Evolutionary conservation across 2,797 vertebrate genomes (phyloP).

Genomic region (Zenarchopterus dispar): DNA sequence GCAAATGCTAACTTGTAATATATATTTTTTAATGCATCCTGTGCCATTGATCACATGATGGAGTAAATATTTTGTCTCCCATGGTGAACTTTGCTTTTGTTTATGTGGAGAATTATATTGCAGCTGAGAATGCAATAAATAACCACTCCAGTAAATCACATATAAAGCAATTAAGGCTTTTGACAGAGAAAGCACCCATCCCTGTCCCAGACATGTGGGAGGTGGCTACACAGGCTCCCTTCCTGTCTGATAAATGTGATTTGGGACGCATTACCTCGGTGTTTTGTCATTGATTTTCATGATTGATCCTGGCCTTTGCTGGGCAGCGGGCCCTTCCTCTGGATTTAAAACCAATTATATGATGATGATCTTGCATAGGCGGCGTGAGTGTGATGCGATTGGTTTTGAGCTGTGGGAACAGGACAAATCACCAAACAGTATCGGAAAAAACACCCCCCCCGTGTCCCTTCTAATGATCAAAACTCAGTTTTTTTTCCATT

Average conservation of each 20-base stretch:
- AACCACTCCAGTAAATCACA: conserved; percentile 61
- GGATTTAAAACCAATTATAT: conserved; percentile 78
- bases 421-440: conserved; percentile 52
- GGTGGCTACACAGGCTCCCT: conserved; percentile 15
- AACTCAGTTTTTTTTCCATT: neutral
- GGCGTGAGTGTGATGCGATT: conserved; percentile 47
- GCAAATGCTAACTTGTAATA: conserved; percentile 3
- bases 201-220: conserved; percentile 9
- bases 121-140: conserved; percentile 42
- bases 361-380: conserved; percentile 67
- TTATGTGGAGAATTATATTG: conserved; percentile 25
- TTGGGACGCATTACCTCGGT: conserved; percentile 60
- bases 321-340: conserved; percentile 56
- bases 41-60: conserved; percentile 23
- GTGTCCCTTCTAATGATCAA: neutral
- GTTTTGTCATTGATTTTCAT: conserved; percentile 66
- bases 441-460: neutral
- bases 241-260: conserved; percentile 43
- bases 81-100: conserved; percentile 34
- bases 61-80: conserved; percentile 21
- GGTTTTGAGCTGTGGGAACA: conserved; percentile 30
- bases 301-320: conserved; percentile 62
- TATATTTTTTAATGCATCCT: conserved; percentile 30
- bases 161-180: conserved; percentile 60
- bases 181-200: conserved; percentile 45